Percentiles rank a stretch among this genome's conserved stretches.
Evolutionary conservation across 1,140 invertebrate species (phyloP).

Genomic region (Cyclina sinensis): DNA sequence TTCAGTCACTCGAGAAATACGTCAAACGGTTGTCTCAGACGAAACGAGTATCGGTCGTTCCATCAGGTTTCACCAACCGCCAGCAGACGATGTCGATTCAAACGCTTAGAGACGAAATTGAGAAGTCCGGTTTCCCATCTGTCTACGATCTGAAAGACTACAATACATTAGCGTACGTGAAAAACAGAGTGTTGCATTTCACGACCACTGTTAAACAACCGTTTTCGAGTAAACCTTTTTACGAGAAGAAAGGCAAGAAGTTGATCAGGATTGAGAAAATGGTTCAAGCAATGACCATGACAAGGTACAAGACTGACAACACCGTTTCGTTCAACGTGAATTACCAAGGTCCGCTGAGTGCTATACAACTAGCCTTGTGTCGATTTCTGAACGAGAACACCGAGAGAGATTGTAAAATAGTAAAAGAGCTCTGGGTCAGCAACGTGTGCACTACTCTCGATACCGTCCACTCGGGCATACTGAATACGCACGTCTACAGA

Average conservation of each 20-base stretch:
- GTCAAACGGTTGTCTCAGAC: neutral
- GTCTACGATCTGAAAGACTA: constrained; percentile 19
- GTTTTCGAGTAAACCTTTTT: neutral
- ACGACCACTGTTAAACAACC: constrained; percentile 6
- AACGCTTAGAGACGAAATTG: neutral
- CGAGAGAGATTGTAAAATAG: neutral
- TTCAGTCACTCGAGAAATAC: neutral
- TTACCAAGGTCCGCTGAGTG: neutral
- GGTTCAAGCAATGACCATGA: constrained; percentile 7
- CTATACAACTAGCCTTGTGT: neutral
- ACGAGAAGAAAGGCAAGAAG: constrained; percentile 10
- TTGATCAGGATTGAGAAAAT: constrained; percentile 2
- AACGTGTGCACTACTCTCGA: constrained; percentile 21
- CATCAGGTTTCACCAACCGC: no score
- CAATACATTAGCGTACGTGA: constrained; percentile 4
- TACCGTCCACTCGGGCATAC: neutral
- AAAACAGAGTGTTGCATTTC: constrained; percentile 18
- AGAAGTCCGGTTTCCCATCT: constrained; percentile 2
- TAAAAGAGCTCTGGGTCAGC: neutral
- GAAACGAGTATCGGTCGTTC: no score
- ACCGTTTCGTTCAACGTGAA: constrained; percentile 2
- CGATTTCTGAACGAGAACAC: constrained; percentile 13
- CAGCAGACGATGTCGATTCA: no score
- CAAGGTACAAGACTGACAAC: constrained; percentile 12
- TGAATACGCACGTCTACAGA: constrained; percentile 27